These are phyloP conservation scores for Mythimna pallens DNA, from an alignment of 2,888 invertebrate species.

Conservation along the genomic window DNA sequence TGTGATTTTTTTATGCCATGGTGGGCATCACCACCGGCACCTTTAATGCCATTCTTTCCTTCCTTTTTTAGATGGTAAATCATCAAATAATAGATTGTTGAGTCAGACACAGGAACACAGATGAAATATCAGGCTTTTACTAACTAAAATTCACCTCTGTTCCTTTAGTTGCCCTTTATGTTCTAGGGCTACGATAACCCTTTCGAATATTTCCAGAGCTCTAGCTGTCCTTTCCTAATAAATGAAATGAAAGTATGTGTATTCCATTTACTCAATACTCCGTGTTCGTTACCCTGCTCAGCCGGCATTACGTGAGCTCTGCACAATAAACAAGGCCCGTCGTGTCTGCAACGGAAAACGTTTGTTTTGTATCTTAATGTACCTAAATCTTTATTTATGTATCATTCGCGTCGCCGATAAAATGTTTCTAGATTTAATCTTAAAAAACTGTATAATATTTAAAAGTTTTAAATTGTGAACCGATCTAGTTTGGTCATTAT, in stretches of 20 bases:
- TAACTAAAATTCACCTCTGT: neutral
- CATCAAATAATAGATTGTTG: neutral
- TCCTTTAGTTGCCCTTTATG: neutral
- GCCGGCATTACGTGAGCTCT: constrained; percentile 50
- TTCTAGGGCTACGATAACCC: no score
- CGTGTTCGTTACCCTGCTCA: constrained; percentile 6
- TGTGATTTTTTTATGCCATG: no score
- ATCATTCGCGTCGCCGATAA: constrained; percentile 17
- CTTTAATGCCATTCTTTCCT: no score
- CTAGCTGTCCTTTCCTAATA: no score
- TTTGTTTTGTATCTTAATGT: constrained; percentile 51
- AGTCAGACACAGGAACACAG: neutral
- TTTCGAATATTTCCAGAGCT: no score
- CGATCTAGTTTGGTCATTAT: neutral
- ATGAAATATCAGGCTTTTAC: neutral
- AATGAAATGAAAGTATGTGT: neutral
- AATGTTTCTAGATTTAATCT: constrained; percentile 10
- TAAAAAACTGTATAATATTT: neutral
- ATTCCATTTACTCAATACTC: constrained; percentile 28
- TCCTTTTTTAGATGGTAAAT: neutral
- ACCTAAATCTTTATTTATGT: constrained; percentile 42
- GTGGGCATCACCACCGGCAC: no score
- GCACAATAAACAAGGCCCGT: constrained; percentile 49
- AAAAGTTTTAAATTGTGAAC: neutral
- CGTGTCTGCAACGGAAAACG: constrained; percentile 52